phyloP scores from a whole-genome alignment of 1,140 invertebrate genomes.

The Vanessa atalanta region DNA sequence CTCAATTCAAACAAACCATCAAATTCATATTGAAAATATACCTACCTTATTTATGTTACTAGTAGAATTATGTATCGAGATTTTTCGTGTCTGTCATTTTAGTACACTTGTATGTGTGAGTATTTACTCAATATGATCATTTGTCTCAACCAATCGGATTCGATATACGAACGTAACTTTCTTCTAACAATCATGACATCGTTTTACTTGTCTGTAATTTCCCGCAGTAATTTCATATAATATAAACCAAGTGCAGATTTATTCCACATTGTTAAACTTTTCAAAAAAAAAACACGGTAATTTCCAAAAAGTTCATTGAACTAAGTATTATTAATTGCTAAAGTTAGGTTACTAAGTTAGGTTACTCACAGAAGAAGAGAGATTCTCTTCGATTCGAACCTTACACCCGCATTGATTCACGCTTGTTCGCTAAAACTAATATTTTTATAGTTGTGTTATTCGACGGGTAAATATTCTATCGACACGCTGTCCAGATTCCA shows the following conservation, averaged over 20 bases:
- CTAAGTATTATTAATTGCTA: not conserved
- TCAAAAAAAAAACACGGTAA: too few species aligned
- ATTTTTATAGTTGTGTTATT: constrained; percentile 46
- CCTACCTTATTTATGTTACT: too few species aligned
- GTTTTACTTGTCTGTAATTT: not conserved
- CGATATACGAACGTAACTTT: not conserved
- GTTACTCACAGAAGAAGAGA: not conserved
- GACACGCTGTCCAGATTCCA: constrained; percentile 58
- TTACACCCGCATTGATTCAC: constrained; percentile 36
- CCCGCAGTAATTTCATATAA: not conserved
- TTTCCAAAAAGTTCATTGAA: too few species aligned
- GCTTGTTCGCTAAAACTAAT: constrained; percentile 41
- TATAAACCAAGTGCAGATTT: not conserved
- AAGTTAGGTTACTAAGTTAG: not conserved
- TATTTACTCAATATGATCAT: too few species aligned
- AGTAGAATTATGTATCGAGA: too few species aligned
- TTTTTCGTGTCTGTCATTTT: too few species aligned
- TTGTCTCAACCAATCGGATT: too few species aligned
- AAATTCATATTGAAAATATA: too few species aligned
- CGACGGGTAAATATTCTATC: constrained; percentile 47
- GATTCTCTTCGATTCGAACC: constrained; percentile 18
- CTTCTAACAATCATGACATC: not conserved
- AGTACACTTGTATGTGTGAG: too few species aligned
- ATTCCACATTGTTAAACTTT: not conserved
- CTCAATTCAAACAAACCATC: not conserved